Conservation (phyloP, 2,888 invertebrate genomes). For the Drosophila neutralis region DNA sequence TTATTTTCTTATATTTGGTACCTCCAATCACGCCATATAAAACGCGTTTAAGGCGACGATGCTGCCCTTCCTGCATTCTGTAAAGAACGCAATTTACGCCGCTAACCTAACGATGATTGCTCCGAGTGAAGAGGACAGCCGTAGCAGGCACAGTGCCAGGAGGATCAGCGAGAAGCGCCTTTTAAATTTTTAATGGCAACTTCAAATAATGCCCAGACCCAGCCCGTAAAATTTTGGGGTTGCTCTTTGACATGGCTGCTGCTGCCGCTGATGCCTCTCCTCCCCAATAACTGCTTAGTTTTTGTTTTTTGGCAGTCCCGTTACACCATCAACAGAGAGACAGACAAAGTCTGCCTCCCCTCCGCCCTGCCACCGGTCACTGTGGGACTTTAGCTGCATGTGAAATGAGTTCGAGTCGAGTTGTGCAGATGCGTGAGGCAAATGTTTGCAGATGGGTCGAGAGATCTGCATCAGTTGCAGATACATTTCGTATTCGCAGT, state of each 20-base stretch:
- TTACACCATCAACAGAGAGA: conserved; percentile 19
- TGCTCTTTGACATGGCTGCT: conserved; percentile 45
- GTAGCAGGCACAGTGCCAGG: conserved; percentile 20
- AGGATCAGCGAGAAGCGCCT: conserved; percentile 59
- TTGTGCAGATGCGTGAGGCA: conserved; percentile 47
- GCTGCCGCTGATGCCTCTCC: background rate
- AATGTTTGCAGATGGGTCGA: conserved; percentile 60
- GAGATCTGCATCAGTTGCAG: conserved; percentile 61
- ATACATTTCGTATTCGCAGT: conserved; percentile 61
- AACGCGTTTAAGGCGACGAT: conserved; percentile 54
- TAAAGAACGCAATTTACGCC: conserved; percentile 72
- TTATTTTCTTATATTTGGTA: conserved; percentile 42
- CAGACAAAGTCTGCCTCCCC: conserved; percentile 5
- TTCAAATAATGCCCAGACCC: conserved; percentile 71
- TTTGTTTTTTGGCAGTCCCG: conserved; percentile 32
- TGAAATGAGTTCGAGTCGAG: conserved; percentile 45
- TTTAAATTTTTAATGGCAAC: conserved; percentile 81
- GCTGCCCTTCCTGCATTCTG: conserved; percentile 22
- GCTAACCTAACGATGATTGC: conserved; percentile 80
- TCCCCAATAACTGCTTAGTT: conserved; percentile 30
- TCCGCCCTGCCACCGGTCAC: background rate
- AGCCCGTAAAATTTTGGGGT: conserved; percentile 48
- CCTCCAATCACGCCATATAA: conserved; percentile 51
- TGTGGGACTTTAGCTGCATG: conserved; percentile 44
- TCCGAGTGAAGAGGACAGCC: conserved; percentile 38